Conservation (phyloP, 2,888 invertebrate genomes). For the Tholera decimalis region DNA sequence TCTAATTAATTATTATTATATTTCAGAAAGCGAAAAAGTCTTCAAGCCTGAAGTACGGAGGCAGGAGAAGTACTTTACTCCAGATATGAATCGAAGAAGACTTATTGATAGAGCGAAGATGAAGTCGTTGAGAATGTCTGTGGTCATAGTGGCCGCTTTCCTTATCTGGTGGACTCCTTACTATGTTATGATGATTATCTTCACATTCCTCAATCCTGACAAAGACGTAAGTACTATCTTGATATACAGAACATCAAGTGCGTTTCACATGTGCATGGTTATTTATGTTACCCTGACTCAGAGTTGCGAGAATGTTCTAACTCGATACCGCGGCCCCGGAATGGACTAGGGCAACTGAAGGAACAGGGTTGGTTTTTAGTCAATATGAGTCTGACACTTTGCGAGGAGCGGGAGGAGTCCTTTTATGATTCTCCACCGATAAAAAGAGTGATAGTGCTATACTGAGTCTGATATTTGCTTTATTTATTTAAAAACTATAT, state of each 20-base stretch:
- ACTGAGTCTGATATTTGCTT: too few relatives aligned
- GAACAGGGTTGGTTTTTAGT: too few relatives aligned
- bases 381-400: too few relatives aligned
- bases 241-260: not conserved
- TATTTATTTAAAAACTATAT: too few relatives aligned
- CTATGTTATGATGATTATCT: conserved; percentile 96
- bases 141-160: conserved; percentile 95
- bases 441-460: too few relatives aligned
- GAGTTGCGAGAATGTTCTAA: too few relatives aligned
- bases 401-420: too few relatives aligned
- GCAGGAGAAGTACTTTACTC: conserved; percentile 88
- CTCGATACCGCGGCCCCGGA: too few relatives aligned
- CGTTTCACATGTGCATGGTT: not conserved
- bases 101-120: conserved; percentile 95
- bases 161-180: conserved; percentile 97
- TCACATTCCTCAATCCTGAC: conserved; percentile 94
- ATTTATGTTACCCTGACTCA: too few relatives aligned
- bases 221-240: conserved; percentile 92
- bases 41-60: conserved; percentile 91
- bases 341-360: too few relatives aligned
- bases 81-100: conserved; percentile 93
- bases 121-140: conserved; percentile 95
- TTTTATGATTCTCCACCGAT: too few relatives aligned
- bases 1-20: not conserved
- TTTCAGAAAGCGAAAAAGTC: conserved; percentile 91